Evolutionary conservation across 2,113 vertebrate genomes (phyloP).

Genomic region (Rhinoderma darwinii): DNA sequence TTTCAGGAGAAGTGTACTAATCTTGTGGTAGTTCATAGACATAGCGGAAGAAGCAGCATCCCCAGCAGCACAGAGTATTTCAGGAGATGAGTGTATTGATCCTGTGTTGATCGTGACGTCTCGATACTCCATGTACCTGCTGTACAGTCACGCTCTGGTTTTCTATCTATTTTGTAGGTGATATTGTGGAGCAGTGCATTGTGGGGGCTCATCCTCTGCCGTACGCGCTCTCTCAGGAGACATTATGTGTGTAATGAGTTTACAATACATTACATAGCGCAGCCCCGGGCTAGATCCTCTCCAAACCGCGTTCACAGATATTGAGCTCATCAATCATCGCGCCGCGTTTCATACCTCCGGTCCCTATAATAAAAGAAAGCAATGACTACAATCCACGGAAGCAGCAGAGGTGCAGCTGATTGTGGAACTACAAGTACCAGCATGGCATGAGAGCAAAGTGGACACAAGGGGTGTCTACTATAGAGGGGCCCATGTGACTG

Average conservation of each 20-base stretch:
- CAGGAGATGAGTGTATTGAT: too few relatives aligned
- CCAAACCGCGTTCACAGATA: background rate
- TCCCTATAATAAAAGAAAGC: background rate
- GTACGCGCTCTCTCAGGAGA: background rate
- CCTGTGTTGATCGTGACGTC: too few relatives aligned
- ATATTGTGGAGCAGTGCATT: background rate
- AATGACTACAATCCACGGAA: background rate
- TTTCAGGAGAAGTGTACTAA: too few relatives aligned
- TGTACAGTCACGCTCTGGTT: too few relatives aligned
- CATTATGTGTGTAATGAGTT: slow-evolving; percentile 1
- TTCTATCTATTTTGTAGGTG: too few relatives aligned
- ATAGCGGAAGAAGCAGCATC: too few relatives aligned
- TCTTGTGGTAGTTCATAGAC: too few relatives aligned
- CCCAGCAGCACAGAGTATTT: too few relatives aligned
- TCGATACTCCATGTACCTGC: too few relatives aligned
- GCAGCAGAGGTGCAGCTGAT: background rate
- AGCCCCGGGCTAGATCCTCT: background rate
- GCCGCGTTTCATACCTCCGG: background rate
- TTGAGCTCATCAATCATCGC: slow-evolving; percentile 21
- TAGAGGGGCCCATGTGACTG: too few relatives aligned
- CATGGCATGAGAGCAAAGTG: background rate
- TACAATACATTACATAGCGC: background rate
- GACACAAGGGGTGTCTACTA: too few relatives aligned
- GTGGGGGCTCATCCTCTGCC: background rate
- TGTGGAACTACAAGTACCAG: slow-evolving; percentile 1